A percentile compares a stretch with the other conserved stretches of the same genome.
phyloP scores from a whole-genome alignment of 2,797 vertebrate genomes.

The Hemibagrus guttatus region DNA sequence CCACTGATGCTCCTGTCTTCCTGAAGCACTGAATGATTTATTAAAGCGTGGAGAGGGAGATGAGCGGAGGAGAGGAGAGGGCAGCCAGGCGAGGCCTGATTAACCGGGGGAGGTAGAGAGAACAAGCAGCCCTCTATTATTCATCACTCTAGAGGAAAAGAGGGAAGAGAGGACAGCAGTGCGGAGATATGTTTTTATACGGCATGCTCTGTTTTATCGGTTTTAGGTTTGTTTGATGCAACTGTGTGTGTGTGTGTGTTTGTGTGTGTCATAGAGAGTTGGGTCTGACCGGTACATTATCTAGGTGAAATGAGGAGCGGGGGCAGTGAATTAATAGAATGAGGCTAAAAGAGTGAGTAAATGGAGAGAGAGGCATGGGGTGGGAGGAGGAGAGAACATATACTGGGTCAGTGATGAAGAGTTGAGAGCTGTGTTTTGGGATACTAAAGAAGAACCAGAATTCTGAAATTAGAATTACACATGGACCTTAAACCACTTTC shows the following conservation, averaged over 20 bases:
- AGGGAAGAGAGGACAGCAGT: slow-evolving; percentile 11
- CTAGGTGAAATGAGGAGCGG: background rate
- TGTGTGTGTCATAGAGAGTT: background rate
- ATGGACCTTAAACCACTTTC: background rate
- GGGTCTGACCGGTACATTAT: background rate
- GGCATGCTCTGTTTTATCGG: slow-evolving; percentile 12
- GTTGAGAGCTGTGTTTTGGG: background rate
- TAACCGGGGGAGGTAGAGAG: slow-evolving; percentile 71
- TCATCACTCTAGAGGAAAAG: slow-evolving; percentile 69
- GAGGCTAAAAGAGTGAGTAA: background rate
- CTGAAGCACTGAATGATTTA: slow-evolving; percentile 73
- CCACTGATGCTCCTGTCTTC: slow-evolving; percentile 58
- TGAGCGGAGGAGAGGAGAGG: slow-evolving; percentile 64
- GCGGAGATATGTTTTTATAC: slow-evolving; percentile 45
- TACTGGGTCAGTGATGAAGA: background rate
- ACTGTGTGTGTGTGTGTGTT: slow-evolving; percentile 7
- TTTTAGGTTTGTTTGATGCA: slow-evolving; percentile 21
- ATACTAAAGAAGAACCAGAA: background rate
- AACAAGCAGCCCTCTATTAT: slow-evolving; percentile 78
- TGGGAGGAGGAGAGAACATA: background rate
- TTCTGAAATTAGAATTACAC: background rate
- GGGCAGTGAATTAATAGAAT: background rate
- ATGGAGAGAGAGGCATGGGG: background rate
- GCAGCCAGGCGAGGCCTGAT: slow-evolving; percentile 75
- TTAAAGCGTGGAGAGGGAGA: slow-evolving; percentile 63